Base-by-base conservation (phyloP, 2,797 vertebrate genomes). In the Sebastes nivosus region DNA sequence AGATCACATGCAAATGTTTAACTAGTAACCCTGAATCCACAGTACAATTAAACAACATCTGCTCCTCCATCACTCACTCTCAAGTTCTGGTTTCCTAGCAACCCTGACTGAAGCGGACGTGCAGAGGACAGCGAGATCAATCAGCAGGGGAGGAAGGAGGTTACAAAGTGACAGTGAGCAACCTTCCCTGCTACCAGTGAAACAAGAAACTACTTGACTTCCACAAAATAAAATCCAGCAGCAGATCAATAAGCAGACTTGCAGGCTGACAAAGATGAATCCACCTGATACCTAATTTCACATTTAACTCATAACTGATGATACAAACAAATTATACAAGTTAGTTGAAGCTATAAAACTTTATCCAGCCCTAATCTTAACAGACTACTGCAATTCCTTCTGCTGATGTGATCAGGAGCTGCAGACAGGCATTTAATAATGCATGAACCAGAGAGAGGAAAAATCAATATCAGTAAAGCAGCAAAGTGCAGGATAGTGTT, bases 61-160 rank as follows among this genome's bases (percentile, higher is more conserved):
- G 82, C 81, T 81, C 58, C 78, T 63, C 68, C 81, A 82, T 85
- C 76, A 60, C 76, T 70, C 78, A 46, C 83, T 81, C 89, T 72
- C 69, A 85, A 85, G 80, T 88, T 90, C 79, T 80, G 73, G 92
- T 95, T 85, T 82, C 93, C 92, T 92, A 93, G 93, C 93, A 94
- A 95, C 94, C 22, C 13, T 13, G 84, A 70, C 72, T 82, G 73
- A 87, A 88, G 87, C 67, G 61, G 77, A 86, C 60, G 67, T 75
- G 76, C 71, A 84, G 69, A 90, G 88, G 84, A 87, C 67, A 76
- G 68, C 5, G 67, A 79, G 83, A 93, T 92, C 87, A 86, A 94
- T 92, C 83, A 79, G 90, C 55, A 81, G 70, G 75, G 72, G 73
- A 79, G 64, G 78, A 80, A 72, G 63, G 74, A 84, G 72, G 87